A percentile compares a stretch with the other conserved stretches of the same genome.
These are phyloP conservation scores for Phoxinus dragarum DNA, from an alignment of 2,797 vertebrate species.

Conservation along the genomic window DNA sequence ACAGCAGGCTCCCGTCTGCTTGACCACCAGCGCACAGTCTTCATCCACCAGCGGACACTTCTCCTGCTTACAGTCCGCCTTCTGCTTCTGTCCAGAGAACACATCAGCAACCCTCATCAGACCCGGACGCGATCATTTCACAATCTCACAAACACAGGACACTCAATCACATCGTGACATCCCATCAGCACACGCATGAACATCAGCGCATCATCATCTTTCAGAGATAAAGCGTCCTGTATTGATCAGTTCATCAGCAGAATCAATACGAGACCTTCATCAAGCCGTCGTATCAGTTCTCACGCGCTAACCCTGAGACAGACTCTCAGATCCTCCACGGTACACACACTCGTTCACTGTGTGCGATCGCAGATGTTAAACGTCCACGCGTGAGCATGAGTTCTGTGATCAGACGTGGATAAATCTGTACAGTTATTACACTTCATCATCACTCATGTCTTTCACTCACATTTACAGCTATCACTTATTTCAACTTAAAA, in stretches of 20 bases:
- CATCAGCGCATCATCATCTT: slow-evolving; percentile 48
- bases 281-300: slow-evolving; percentile 58
- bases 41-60: slow-evolving; percentile 89
- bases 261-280: slow-evolving; percentile 67
- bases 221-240: slow-evolving; percentile 54
- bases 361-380: too few relatives aligned
- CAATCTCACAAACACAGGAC: neutral
- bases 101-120: neutral
- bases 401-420: neutral
- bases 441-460: neutral
- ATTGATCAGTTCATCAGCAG: slow-evolving; percentile 62
- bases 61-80: slow-evolving; percentile 95
- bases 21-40: slow-evolving; percentile 94
- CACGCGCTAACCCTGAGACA: slow-evolving; percentile 51
- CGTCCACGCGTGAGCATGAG: neutral
- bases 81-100: slow-evolving; percentile 80
- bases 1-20: slow-evolving; percentile 94
- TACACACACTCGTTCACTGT: neutral
- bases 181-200: slow-evolving; percentile 17
- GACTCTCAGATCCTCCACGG: slow-evolving; percentile 25
- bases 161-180: slow-evolving; percentile 35
- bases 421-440: neutral
- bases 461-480: neutral
- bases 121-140: too few relatives aligned
- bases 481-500: neutral